Conservation (phyloP, 2,888 invertebrate species). For the Mechanitis messenoides region DNA sequence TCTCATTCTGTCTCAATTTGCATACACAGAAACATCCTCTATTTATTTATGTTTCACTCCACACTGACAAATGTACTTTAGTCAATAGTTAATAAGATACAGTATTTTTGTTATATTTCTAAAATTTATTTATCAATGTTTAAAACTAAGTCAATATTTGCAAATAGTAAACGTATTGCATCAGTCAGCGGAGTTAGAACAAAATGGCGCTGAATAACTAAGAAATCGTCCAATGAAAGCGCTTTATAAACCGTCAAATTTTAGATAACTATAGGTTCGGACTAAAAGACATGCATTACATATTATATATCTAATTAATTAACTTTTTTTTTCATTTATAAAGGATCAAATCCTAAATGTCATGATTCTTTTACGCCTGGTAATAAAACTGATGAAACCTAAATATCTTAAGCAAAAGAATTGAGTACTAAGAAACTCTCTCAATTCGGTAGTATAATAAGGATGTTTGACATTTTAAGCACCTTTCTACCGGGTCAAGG, state of each 20-base stretch:
- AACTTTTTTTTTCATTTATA: no score
- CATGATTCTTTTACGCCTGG: no score
- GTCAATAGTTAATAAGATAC: no score
- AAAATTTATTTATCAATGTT: slow-evolving; percentile 7
- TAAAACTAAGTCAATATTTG: slow-evolving; percentile 29
- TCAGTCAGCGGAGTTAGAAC: slow-evolving; percentile 63
- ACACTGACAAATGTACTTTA: neutral
- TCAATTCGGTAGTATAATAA: slow-evolving; percentile 8
- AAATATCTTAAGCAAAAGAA: no score
- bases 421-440: neutral
- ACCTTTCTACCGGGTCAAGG: slow-evolving; percentile 19
- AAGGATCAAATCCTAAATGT: no score
- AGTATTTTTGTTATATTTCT: neutral
- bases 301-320: no score
- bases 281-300: no score
- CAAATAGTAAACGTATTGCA: slow-evolving; percentile 53
- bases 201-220: slow-evolving; percentile 68
- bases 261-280: slow-evolving; percentile 22
- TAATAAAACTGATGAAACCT: no score
- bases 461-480: slow-evolving; percentile 19
- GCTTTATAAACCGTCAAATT: slow-evolving; percentile 61
- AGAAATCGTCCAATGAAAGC: slow-evolving; percentile 52
- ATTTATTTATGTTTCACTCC: slow-evolving; percentile 10
- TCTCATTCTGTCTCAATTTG: slow-evolving; percentile 18
- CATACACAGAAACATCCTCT: slow-evolving; percentile 24